Base-by-base conservation (phyloP, 2,113 vertebrate species). In the Pomatorhinus ruficollis region DNA sequence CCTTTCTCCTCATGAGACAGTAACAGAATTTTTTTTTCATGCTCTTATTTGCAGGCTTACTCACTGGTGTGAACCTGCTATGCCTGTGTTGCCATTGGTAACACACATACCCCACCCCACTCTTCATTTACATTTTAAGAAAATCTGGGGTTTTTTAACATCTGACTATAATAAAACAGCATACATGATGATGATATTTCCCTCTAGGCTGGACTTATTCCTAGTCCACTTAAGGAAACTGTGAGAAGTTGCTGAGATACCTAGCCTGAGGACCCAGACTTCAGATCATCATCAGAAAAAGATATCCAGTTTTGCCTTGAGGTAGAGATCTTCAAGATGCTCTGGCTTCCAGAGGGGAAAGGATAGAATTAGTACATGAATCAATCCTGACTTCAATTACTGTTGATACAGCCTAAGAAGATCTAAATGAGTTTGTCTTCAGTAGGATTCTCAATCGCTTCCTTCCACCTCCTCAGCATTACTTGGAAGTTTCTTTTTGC, bases 401-500 rank as follows among this genome's bases (percentile, higher is more conserved):
- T 71, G 27, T 45, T 71, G 24, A 40, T 79, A 37, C 2, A 37
- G 4, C 13, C 56, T 63, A 33, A 66, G 27, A 64, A 71, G 20
- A 66, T 17, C 12, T 44, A n/a, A 86, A 72, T 69, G 0, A 0
- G 6, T 37, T 28, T 1, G 0, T 12, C 9, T 68, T 66, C 12
- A 4, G 72, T 77, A 68, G 66, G 18, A 42, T 23, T 35, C 6
- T 40, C 61, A 75, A 63, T 72, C 37, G 72, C 21, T 65, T 84
- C 20, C 39, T 37, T 15, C 17, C 28, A 68, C 6, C 15, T 53
- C 15, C 52, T 27, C 45, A 42, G 2, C 0, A 0, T 6, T 68
- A 33, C 24, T 13, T 52, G 24, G 16, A 84, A 70, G 17, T 71
- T 21, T 45, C 9, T 49, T 70, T 70, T 60, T 59, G 35, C 24